Evolutionary conservation across 2,888 invertebrate genomes (phyloP).

Genomic region (Tortricodes alternella): DNA sequence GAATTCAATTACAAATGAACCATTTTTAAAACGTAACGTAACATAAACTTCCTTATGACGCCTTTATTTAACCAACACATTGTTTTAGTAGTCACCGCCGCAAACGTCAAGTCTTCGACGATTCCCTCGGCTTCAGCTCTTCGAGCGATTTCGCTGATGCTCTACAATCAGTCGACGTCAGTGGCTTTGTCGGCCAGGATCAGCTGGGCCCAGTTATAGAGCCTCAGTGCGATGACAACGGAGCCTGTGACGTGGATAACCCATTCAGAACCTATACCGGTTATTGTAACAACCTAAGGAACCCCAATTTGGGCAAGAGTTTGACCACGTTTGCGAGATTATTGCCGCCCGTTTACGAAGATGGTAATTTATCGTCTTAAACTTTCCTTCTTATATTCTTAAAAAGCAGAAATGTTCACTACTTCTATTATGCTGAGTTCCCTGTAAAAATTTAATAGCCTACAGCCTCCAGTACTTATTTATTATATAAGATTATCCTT

Average conservation of each 20-base stretch:
- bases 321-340: slow-evolving; percentile 93
- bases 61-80: neutral
- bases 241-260: slow-evolving; percentile 87
- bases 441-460: no score
- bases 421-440: no score
- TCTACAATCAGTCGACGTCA: slow-evolving; percentile 90
- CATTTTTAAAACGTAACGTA: neutral
- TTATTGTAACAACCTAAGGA: slow-evolving; percentile 93
- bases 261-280: slow-evolving; percentile 91
- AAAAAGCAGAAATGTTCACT: neutral
- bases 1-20: no score
- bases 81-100: slow-evolving; percentile 75
- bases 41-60: no score
- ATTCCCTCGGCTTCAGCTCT: slow-evolving; percentile 66
- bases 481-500: no score
- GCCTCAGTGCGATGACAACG: slow-evolving; percentile 87
- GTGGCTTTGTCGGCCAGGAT: slow-evolving; percentile 85
- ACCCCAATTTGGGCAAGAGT: slow-evolving; percentile 92
- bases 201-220: slow-evolving; percentile 84
- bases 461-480: no score
- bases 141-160: slow-evolving; percentile 88
- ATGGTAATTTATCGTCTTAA: slow-evolving; percentile 79
- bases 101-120: slow-evolving; percentile 89
- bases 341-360: slow-evolving; percentile 93
- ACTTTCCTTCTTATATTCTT: neutral